These are phyloP conservation scores for Ailuropoda melanoleuca DNA, from an alignment of 2,113 vertebrate genomes.

Conservation along the genomic window DNA sequence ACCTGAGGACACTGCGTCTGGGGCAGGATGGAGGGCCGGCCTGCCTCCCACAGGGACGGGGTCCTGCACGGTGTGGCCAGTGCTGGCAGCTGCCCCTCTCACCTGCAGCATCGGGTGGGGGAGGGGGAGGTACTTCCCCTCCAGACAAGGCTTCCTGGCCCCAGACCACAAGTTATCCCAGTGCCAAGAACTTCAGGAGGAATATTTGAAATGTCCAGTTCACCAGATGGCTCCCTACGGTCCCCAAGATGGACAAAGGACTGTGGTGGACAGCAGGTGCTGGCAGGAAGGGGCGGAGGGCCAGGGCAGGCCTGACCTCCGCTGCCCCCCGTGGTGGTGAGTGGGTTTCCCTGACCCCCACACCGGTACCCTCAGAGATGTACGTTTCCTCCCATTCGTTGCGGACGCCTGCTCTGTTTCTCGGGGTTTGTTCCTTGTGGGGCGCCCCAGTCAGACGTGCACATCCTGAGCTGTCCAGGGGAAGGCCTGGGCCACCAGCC, in stretches of 20 bases:
- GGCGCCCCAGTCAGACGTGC: not conserved
- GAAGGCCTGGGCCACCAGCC: too few species aligned
- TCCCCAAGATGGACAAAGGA: not conserved
- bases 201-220: not conserved
- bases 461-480: not conserved
- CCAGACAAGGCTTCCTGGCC: not conserved
- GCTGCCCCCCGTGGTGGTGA: too few species aligned
- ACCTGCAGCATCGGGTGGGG: fast-evolving
- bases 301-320: not conserved
- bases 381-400: too few species aligned
- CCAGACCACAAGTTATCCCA: not conserved
- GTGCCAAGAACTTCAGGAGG: not conserved
- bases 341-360: too few species aligned
- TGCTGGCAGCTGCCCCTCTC: not conserved
- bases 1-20: not conserved
- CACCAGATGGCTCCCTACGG: not conserved
- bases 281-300: not conserved
- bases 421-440: not conserved
- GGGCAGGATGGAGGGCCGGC: too few species aligned
- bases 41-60: not conserved
- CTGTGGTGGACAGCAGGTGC: not conserved
- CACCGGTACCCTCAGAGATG: not conserved
- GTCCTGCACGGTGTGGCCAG: fast-evolving
- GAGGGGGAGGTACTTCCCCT: too few species aligned
- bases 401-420: not conserved